phyloP scores from a whole-genome alignment of 2,113 vertebrate genomes.

The Hypocryptadius cinnamomeus region DNA sequence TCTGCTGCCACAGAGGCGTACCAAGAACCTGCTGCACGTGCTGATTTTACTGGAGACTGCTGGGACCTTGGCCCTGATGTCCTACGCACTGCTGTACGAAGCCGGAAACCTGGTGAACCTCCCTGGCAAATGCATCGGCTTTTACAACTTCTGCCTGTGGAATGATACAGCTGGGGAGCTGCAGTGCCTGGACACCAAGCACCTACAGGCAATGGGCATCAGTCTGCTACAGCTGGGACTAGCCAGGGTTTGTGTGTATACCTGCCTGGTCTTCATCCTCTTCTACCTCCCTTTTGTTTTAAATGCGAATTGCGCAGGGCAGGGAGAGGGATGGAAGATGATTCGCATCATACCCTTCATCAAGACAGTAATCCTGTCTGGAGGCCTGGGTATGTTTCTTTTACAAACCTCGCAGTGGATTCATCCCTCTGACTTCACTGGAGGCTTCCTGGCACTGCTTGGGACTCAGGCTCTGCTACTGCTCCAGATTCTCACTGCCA shows the following conservation, averaged over 20 bases:
- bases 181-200: not conserved
- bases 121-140: conserved; percentile 60
- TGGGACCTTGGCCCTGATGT: not conserved
- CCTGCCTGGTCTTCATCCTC: conserved; percentile 44
- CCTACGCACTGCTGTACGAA: conserved; percentile 49
- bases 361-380: not conserved
- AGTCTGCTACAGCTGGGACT: not conserved
- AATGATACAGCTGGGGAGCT: not conserved
- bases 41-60: not conserved
- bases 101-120: conserved; percentile 39
- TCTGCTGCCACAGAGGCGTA: not conserved
- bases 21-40: not conserved
- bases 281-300: conserved; percentile 20
- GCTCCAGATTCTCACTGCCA: conserved; percentile 22
- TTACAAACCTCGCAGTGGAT: conserved; percentile 33
- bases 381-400: conserved; percentile 50
- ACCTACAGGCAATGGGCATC: conserved; percentile 43
- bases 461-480: conserved; percentile 40
- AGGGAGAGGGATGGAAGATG: not conserved
- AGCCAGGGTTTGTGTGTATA: conserved; percentile 44
- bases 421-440: conserved; percentile 17
- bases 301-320: not conserved
- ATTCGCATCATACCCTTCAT: not conserved
- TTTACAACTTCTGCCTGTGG: conserved; percentile 74
- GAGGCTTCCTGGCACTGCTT: conserved; percentile 46